These are phyloP conservation scores for Coreius guichenoti DNA, from an alignment of 2,797 vertebrate species.

Conservation along the genomic window DNA sequence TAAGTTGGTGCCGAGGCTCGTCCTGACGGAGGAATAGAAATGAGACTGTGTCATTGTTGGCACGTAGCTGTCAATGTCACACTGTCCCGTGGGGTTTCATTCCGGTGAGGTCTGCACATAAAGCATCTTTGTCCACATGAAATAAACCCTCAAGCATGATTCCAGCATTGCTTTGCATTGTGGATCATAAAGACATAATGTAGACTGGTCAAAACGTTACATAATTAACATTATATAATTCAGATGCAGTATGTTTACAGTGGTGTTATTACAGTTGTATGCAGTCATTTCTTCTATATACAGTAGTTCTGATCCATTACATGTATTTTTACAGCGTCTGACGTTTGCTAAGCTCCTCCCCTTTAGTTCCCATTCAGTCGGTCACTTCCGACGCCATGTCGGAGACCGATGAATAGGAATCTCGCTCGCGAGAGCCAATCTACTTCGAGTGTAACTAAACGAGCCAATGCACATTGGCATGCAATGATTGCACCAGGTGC, in stretches of 20 bases:
- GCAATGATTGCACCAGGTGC: too few species aligned
- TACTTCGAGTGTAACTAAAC: too few species aligned
- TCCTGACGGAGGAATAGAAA: conserved; percentile 66
- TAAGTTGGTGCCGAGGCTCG: conserved; percentile 66
- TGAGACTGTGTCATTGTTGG: conserved; percentile 50
- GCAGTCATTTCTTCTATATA: neutral
- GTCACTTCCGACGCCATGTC: too few species aligned
- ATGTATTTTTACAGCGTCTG: neutral
- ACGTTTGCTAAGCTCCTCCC: neutral
- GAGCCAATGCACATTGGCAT: too few species aligned
- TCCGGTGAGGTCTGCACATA: conserved; percentile 29
- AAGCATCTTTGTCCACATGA: neutral
- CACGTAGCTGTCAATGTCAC: conserved; percentile 46
- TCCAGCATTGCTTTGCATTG: neutral
- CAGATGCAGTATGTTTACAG: neutral
- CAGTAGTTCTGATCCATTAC: neutral
- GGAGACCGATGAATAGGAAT: too few species aligned
- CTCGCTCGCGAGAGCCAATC: too few species aligned
- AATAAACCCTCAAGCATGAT: neutral
- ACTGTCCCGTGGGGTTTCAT: conserved; percentile 24
- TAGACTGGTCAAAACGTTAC: neutral
- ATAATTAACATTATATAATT: neutral
- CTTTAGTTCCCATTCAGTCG: too few species aligned
- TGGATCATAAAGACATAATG: neutral
- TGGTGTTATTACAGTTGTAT: neutral